Percentiles rank a stretch among this genome's conserved stretches.
phyloP scores from a whole-genome alignment of 2,113 vertebrate genomes.

The Butorides virescens region DNA sequence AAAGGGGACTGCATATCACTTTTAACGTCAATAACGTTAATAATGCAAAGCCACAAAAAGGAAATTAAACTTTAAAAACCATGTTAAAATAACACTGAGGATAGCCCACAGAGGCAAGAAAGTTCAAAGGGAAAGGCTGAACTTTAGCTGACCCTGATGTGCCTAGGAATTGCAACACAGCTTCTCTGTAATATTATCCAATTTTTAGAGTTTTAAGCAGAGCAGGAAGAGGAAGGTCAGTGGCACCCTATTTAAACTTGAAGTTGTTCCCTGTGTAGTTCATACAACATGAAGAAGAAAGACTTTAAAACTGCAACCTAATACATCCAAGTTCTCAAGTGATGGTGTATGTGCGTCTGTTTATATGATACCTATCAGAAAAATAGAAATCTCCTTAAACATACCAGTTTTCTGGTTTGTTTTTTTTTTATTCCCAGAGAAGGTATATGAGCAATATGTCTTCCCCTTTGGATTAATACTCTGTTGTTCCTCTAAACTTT shows the following conservation, averaged over 20 bases:
- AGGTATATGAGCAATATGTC: neutral
- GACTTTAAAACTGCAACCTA: neutral
- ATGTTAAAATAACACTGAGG: conserved; percentile 45
- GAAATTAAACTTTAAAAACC: conserved; percentile 61
- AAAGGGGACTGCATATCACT: neutral
- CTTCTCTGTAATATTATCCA: neutral
- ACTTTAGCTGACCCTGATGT: conserved; percentile 54
- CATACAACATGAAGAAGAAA: neutral
- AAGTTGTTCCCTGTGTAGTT: neutral
- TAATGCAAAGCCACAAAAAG: conserved; percentile 59
- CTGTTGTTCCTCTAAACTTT: neutral
- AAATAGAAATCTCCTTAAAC: neutral
- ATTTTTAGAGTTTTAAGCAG: neutral
- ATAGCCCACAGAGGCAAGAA: neutral
- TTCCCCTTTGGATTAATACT: neutral
- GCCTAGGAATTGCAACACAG: conserved; percentile 31
- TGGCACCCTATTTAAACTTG: neutral
- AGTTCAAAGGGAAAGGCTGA: conserved; percentile 63
- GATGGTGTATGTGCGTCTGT: neutral
- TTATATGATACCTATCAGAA: neutral
- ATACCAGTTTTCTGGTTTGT: neutral
- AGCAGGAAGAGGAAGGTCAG: conserved; percentile 25
- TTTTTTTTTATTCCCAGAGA: neutral
- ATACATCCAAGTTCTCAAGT: neutral
- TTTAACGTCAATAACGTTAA: conserved; percentile 34